phyloP scores from a whole-genome alignment of 2,888 invertebrate species.

The Drosophila diplacantha region DNA sequence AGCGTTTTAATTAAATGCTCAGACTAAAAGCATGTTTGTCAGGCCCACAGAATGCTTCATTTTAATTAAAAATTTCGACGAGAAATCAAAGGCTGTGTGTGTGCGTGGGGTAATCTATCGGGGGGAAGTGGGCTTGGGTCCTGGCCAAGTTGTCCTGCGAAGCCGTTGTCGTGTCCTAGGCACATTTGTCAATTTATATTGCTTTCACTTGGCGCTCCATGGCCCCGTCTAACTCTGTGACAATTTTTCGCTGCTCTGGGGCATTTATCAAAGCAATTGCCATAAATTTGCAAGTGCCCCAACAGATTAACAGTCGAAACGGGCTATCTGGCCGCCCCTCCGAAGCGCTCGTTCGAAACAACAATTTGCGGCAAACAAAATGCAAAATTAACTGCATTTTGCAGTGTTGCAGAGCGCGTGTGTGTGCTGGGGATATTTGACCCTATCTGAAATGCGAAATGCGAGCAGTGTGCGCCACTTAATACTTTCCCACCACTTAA shows the following conservation, averaged over 20 bases:
- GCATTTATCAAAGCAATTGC: constrained; percentile 52
- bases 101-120: constrained; percentile 24
- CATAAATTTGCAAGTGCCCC: constrained; percentile 63
- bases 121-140: not conserved
- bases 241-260: constrained; percentile 38
- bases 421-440: constrained; percentile 37
- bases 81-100: constrained; percentile 19
- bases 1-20: constrained; percentile 58
- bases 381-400: constrained; percentile 57
- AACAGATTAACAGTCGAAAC: constrained; percentile 58
- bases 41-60: constrained; percentile 25
- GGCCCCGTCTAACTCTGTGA: constrained; percentile 7
- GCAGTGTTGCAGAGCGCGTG: constrained; percentile 5
- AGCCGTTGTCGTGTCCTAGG: constrained; percentile 36
- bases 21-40: constrained; percentile 35
- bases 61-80: constrained; percentile 58
- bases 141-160: constrained; percentile 13
- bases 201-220: constrained; percentile 32
- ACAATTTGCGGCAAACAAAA: constrained; percentile 54
- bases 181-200: constrained; percentile 50
- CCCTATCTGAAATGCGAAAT: constrained; percentile 40
- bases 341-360: constrained; percentile 12
- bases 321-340: constrained; percentile 15
- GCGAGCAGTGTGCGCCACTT: constrained; percentile 47
- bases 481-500: constrained; percentile 38